phyloP scores from a whole-genome alignment of 2,113 vertebrate species.

The Phalacrocorax brasilianus region DNA sequence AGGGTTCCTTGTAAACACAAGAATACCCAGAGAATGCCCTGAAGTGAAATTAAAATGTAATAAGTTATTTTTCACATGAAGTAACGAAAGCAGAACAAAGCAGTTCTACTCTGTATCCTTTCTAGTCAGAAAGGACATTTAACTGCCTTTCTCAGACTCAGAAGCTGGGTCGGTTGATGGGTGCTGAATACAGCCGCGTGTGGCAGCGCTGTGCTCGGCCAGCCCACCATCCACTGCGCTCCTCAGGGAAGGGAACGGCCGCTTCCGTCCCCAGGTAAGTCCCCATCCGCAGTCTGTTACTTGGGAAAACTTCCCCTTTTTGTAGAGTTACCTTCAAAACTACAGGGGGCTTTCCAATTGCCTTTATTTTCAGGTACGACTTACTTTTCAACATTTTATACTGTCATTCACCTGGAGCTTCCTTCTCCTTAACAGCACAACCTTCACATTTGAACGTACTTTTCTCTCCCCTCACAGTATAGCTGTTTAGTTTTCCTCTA shows the following conservation, averaged over 20 bases:
- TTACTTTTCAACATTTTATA: background rate
- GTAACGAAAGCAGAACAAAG: background rate
- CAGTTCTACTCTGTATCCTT: background rate
- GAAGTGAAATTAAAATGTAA: constrained; percentile 56
- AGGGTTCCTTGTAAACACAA: constrained; percentile 10
- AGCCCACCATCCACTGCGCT: fast-evolving
- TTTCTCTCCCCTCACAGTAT: background rate
- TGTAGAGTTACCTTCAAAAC: background rate
- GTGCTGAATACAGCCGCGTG: fast-evolving
- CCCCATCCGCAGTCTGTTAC: background rate
- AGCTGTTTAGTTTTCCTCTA: constrained; percentile 11
- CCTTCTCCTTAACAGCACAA: background rate
- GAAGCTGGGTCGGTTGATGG: fast-evolving
- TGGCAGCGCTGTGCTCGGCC: background rate
- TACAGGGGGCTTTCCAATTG: background rate
- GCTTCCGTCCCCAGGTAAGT: background rate
- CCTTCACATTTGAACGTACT: background rate
- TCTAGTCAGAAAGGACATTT: background rate
- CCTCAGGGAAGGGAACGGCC: background rate
- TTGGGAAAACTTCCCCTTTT: background rate
- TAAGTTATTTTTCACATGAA: constrained; percentile 26
- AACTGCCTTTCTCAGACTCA: background rate
- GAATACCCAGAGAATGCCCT: background rate
- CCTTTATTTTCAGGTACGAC: background rate
- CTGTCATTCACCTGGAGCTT: background rate